Evolutionary conservation across 2,888 invertebrate genomes (phyloP).

Genomic region (Hemithea aestivaria): DNA sequence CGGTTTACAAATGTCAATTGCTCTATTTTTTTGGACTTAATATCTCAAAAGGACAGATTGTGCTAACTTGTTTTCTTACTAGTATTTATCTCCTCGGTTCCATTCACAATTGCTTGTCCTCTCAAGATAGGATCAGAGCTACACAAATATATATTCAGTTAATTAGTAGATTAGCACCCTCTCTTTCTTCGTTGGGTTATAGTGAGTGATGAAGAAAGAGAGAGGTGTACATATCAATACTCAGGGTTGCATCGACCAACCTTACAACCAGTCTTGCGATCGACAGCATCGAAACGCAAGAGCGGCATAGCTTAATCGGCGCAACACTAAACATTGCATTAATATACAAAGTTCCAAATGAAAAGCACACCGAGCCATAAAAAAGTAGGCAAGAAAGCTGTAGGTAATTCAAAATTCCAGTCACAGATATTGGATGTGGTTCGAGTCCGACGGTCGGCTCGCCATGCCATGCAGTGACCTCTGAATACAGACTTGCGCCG

Average conservation of each 20-base stretch:
- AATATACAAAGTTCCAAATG: constrained; percentile 31
- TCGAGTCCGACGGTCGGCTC: constrained; percentile 28
- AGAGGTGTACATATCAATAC: constrained; percentile 5
- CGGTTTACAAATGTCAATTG: constrained; percentile 14
- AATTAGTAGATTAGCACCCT: constrained; percentile 18
- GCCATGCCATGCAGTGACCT: constrained; percentile 56
- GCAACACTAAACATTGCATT: constrained; percentile 8
- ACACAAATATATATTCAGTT: constrained; percentile 32
- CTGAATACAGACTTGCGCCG: constrained; percentile 60
- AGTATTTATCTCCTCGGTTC: background rate
- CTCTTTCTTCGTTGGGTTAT: constrained; percentile 9
- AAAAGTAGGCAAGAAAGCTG: constrained; percentile 67
- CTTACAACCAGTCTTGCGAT: background rate
- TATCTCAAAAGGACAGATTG: constrained; percentile 14
- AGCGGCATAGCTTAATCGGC: background rate
- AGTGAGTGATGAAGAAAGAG: constrained; percentile 2
- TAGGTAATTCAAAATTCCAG: constrained; percentile 72
- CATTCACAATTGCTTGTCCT: constrained; percentile 7
- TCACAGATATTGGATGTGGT: constrained; percentile 49
- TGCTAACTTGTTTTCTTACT: background rate
- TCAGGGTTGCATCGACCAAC: constrained; percentile 13
- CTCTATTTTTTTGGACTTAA: background rate
- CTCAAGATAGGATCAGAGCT: constrained; percentile 32
- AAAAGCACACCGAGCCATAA: constrained; percentile 76
- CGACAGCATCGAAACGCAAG: background rate